Evolutionary conservation across 64 coral and sea anemone genomes (phyloP).

Genomic region (Anthopleura sola): DNA sequence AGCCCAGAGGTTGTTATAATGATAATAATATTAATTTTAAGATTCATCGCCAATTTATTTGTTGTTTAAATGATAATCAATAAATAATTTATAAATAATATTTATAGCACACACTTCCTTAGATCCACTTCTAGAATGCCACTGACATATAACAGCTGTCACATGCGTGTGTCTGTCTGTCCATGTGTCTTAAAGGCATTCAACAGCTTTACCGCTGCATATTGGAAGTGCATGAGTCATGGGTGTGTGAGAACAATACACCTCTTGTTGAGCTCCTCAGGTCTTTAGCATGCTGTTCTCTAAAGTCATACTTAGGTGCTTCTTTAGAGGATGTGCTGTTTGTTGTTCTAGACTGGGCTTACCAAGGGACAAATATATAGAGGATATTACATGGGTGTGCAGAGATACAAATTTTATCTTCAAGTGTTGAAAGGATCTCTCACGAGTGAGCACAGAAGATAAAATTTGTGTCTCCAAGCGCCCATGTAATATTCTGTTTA

Average conservation of each 20-base stretch:
- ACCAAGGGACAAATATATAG: slow-evolving; percentile 24
- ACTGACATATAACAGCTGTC: slow-evolving; percentile 5
- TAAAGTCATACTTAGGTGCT: neutral
- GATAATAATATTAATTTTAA: no score
- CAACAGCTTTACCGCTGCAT: slow-evolving; percentile 93
- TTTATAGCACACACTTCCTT: slow-evolving; percentile 83
- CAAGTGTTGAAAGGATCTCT: no score
- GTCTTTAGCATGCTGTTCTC: neutral
- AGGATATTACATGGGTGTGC: no score
- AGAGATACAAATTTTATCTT: no score
- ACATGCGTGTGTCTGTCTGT: slow-evolving; percentile 47
- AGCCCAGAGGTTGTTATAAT: no score
- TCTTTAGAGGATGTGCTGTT: neutral
- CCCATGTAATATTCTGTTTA: no score
- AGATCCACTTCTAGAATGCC: slow-evolving; percentile 86
- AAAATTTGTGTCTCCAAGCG: no score
- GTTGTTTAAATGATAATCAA: no score
- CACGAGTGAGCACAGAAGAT: no score
- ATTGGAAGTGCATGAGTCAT: slow-evolving; percentile 99
- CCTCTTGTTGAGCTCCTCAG: slow-evolving; percentile 54
- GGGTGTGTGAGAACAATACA: slow-evolving; percentile 89
- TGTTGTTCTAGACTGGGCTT: slow-evolving; percentile 15
- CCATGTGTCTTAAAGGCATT: slow-evolving; percentile 35
- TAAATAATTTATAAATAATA: neutral
- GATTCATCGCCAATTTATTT: no score